Conservation (phyloP, 2,797 vertebrate genomes). For the Lates japonicus region DNA sequence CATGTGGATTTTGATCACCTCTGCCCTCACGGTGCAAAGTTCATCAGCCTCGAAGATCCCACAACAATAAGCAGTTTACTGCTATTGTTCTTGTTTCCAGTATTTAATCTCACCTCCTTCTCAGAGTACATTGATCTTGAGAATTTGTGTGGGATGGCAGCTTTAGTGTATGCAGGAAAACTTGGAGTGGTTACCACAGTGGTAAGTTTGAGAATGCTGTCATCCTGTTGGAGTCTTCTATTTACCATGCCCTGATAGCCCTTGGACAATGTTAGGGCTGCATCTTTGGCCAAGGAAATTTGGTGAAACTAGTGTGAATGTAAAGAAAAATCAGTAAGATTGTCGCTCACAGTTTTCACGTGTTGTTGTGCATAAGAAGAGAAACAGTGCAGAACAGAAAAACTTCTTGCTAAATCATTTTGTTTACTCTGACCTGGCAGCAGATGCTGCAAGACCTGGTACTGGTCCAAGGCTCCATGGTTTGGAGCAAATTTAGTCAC, state of each 20-base stretch:
- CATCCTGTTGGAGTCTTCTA: neutral
- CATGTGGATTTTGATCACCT: constrained; percentile 33
- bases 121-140: constrained; percentile 45
- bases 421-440: neutral
- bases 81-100: constrained; percentile 48
- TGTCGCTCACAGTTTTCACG: too few relatives aligned
- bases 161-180: constrained; percentile 30
- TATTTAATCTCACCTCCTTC: constrained; percentile 64
- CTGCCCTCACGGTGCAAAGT: too few relatives aligned
- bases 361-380: too few relatives aligned
- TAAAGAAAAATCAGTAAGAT: too few relatives aligned
- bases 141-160: constrained; percentile 51
- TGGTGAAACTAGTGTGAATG: neutral
- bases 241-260: neutral
- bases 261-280: neutral
- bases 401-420: neutral
- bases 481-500: neutral
- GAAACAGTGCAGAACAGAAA: neutral
- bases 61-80: constrained; percentile 13
- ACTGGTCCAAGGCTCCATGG: fast-evolving
- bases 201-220: constrained; percentile 4
- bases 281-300: neutral
- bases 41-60: too few relatives aligned
- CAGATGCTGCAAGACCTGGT: neutral
- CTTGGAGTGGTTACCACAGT: constrained; percentile 20